Evolutionary conservation across 1,140 invertebrate genomes (phyloP).

Genomic region (Halictus rubicundus): DNA sequence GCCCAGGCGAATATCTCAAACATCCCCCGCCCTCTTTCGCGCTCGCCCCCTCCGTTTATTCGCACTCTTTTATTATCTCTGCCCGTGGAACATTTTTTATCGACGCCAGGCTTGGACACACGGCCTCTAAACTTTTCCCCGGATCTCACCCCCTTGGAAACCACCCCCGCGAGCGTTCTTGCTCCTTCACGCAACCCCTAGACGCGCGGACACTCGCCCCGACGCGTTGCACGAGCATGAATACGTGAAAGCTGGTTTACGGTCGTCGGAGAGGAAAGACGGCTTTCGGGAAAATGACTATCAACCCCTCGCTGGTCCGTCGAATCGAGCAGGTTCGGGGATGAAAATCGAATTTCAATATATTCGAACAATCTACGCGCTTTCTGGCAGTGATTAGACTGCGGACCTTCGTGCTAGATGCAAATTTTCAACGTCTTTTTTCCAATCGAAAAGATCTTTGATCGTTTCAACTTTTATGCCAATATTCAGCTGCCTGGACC

Average conservation of each 20-base stretch:
- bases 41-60: constrained; percentile 50
- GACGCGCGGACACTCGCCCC: constrained; percentile 18
- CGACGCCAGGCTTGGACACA: constrained; percentile 60
- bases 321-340: no score
- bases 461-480: no score
- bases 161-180: not conserved
- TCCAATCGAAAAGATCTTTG: no score
- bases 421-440: no score
- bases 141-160: constrained; percentile 28
- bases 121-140: constrained; percentile 65
- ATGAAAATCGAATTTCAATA: no score
- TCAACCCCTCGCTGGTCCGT: not conserved
- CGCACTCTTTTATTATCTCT: constrained; percentile 64
- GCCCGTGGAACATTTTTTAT: constrained; percentile 71
- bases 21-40: constrained; percentile 62
- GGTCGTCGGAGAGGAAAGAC: constrained; percentile 42
- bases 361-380: no score
- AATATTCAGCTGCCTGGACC: no score
- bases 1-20: constrained; percentile 75
- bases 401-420: no score
- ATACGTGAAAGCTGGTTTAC: constrained; percentile 57
- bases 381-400: no score
- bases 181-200: not conserved
- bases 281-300: not conserved
- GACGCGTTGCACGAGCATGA: constrained; percentile 53